These are phyloP conservation scores for Pyrgilauda ruficollis DNA, from an alignment of 2,113 vertebrate genomes.

Conservation along the genomic window DNA sequence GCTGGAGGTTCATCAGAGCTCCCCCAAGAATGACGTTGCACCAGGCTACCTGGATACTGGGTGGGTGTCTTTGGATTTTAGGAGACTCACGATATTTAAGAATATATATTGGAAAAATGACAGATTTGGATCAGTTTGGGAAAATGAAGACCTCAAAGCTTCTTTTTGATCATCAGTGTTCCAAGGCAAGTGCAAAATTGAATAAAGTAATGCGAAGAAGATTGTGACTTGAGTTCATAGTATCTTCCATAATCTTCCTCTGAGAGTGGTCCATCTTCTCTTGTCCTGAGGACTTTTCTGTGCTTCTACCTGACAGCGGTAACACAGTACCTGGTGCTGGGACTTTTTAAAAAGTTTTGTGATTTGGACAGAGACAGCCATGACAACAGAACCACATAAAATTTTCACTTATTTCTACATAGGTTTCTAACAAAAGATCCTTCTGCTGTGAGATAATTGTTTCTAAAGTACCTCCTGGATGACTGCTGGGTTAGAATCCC, in stretches of 20 bases:
- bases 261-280: not conserved
- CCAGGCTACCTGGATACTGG: not conserved
- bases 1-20: not conserved
- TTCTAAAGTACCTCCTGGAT: not conserved
- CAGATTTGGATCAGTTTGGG: not conserved
- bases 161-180: not conserved
- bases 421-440: not conserved
- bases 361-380: not conserved
- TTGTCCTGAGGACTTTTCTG: not conserved
- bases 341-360: not conserved
- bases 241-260: not conserved
- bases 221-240: not conserved
- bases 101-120: not conserved
- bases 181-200: not conserved
- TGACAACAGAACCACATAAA: not conserved
- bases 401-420: not conserved
- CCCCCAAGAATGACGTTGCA: not conserved
- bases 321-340: not conserved
- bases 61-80: not conserved
- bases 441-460: not conserved
- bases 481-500: not conserved
- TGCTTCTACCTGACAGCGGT: not conserved
- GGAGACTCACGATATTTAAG: not conserved
- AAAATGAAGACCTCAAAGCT: not conserved
- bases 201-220: not conserved